phyloP scores from a whole-genome alignment of 2,113 vertebrate genomes.

The Rhinogobius similis region DNA sequence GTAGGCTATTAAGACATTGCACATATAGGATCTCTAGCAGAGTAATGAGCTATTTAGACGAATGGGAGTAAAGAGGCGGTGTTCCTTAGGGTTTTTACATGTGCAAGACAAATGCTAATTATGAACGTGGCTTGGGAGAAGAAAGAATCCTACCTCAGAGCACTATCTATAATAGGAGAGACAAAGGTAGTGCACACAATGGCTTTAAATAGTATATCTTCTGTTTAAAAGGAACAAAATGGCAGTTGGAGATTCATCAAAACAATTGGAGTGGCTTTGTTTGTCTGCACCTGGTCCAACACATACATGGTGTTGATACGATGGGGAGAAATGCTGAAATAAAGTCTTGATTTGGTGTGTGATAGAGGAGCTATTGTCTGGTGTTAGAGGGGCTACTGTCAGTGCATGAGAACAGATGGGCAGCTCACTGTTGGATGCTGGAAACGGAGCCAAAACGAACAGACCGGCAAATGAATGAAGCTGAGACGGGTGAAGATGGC shows the following conservation, averaged over 20 bases:
- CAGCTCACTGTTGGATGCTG: conserved; percentile 39
- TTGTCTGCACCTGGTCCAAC: background rate
- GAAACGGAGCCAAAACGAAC: conserved; percentile 39
- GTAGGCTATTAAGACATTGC: background rate
- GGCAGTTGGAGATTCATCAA: conserved; percentile 53
- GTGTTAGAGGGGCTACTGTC: conserved; percentile 26
- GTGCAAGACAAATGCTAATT: conserved; percentile 27
- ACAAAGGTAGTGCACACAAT: conserved; percentile 17
- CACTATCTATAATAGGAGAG: conserved; percentile 27
- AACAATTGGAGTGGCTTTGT: too few species aligned
- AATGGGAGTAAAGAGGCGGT: conserved; percentile 12
- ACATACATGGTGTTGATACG: background rate
- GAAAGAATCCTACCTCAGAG: conserved; percentile 19
- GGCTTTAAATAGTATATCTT: background rate
- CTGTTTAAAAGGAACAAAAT: conserved; percentile 50
- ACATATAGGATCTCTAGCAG: conserved; percentile 32
- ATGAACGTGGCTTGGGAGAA: conserved; percentile 9
- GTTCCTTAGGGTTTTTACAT: conserved; percentile 23
- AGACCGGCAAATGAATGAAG: conserved; percentile 43
- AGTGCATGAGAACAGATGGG: conserved; percentile 56
- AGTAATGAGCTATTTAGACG: conserved; percentile 36
- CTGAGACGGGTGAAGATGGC: background rate
- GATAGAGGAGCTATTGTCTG: conserved; percentile 13
- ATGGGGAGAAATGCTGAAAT: conserved; percentile 14
- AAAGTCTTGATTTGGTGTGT: background rate